Evolutionary conservation across 2,888 invertebrate species (phyloP).

Genomic region (Cryptosula pallasiana): DNA sequence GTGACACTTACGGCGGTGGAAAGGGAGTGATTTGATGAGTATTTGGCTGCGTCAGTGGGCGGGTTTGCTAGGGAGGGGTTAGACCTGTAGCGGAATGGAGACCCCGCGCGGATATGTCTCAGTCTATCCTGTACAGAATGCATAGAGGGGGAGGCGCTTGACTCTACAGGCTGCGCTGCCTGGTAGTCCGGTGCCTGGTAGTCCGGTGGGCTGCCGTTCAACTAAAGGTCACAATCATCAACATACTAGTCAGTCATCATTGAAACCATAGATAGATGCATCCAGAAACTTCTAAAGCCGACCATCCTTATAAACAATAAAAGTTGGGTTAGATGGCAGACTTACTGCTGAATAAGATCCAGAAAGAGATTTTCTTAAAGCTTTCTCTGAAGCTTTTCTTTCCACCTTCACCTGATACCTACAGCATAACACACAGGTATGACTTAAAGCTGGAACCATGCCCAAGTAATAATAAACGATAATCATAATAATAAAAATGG

Average conservation of each 20-base stretch:
- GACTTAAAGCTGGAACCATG: too few relatives aligned
- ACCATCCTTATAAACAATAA: too few relatives aligned
- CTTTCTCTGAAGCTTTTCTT: conserved; percentile 18
- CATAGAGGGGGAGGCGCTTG: not conserved
- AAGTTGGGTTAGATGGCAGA: not conserved
- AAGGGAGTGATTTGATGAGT: conserved; percentile 3
- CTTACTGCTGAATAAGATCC: not conserved
- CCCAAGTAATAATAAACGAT: too few relatives aligned
- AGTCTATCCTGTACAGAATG: not conserved
- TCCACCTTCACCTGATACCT: conserved; percentile 14
- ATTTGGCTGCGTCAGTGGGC: not conserved
- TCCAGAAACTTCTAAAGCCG: too few relatives aligned
- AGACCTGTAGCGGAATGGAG: conserved; percentile 8
- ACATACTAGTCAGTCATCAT: too few relatives aligned
- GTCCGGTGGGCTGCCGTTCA: not conserved
- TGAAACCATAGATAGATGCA: too few relatives aligned
- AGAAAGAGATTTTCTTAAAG: not conserved
- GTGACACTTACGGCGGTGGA: conserved; percentile 6
- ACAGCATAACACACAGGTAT: not conserved
- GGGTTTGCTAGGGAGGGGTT: not conserved
- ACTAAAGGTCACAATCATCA: too few relatives aligned
- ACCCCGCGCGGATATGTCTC: conserved; percentile 9
- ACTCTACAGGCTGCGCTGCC: not conserved
- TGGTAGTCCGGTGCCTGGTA: not conserved
- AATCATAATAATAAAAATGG: too few relatives aligned